Percentiles rank a stretch among this genome's conserved stretches.
These are phyloP conservation scores for Hypotaenidia philippensis DNA, from an alignment of 2,797 vertebrate species.

Conservation along the genomic window DNA sequence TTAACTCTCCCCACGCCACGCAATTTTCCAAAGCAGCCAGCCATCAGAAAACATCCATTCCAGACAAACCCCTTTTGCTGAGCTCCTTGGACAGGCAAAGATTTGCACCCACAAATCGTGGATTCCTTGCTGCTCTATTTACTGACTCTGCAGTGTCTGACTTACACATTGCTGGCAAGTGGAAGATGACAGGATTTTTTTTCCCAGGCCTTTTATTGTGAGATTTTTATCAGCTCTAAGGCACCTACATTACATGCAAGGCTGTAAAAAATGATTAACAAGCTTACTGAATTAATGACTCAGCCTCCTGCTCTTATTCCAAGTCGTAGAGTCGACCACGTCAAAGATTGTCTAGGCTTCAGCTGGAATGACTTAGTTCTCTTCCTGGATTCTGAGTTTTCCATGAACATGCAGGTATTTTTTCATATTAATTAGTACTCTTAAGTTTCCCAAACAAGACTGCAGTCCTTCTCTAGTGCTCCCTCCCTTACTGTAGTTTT, in stretches of 20 bases:
- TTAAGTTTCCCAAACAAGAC: neutral
- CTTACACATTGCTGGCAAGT: rapidly evolving
- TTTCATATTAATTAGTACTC: neutral
- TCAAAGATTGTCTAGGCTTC: neutral
- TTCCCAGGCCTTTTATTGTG: neutral
- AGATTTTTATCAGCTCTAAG: neutral
- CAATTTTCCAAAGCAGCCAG: neutral
- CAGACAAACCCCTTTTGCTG: neutral
- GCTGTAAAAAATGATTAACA: neutral
- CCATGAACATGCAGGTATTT: neutral
- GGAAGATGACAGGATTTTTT: neutral
- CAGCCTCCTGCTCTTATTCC: neutral
- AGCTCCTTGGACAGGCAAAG: neutral
- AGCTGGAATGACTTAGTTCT: neutral
- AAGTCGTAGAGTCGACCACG: neutral
- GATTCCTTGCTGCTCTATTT: neutral
- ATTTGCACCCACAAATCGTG: neutral
- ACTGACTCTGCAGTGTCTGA: rapidly evolving
- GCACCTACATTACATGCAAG: neutral
- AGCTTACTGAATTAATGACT: neutral
- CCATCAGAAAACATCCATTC: rapidly evolving
- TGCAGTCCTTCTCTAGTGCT: neutral
- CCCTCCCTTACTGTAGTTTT: neutral
- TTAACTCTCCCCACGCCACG: slow-evolving; percentile 27
- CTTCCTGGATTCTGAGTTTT: neutral